Evolutionary conservation across 2,888 invertebrate species (phyloP).

Genomic region (Lypha dubia): DNA sequence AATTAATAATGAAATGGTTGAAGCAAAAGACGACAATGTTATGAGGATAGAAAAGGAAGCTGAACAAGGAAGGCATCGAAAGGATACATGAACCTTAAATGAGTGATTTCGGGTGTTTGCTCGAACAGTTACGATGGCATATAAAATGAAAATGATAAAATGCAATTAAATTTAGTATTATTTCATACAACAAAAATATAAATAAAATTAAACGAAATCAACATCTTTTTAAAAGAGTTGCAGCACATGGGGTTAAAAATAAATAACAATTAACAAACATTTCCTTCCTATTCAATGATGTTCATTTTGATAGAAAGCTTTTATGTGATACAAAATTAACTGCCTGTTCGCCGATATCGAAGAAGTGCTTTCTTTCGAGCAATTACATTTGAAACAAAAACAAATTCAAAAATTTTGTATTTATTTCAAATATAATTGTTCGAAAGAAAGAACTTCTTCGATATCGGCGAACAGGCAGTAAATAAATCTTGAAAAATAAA

Average conservation of each 20-base stretch:
- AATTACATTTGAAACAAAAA: no score
- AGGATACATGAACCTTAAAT: conserved; percentile 1
- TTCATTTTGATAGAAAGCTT: conserved; percentile 14
- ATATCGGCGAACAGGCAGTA: no score
- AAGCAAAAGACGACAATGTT: conserved; percentile 23
- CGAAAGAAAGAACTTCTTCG: no score
- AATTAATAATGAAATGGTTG: conserved; percentile 50
- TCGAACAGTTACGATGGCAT: neutral
- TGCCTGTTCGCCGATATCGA: no score
- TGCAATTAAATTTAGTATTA: conserved; percentile 56
- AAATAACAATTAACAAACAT: conserved; percentile 30
- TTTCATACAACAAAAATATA: conserved; percentile 25
- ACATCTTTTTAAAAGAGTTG: conserved; percentile 37
- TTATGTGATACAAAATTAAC: neutral
- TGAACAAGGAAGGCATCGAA: neutral
- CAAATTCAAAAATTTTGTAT: no score
- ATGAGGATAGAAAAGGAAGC: conserved; percentile 13
- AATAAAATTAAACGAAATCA: conserved; percentile 48
- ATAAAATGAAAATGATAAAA: conserved; percentile 53
- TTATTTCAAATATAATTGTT: no score
- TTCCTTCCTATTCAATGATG: conserved; percentile 12
- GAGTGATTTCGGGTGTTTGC: neutral
- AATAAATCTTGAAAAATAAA: neutral
- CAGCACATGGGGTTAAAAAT: conserved; percentile 1
- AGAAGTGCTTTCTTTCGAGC: no score